phyloP scores from a whole-genome alignment of 2,888 invertebrate genomes.

The Kuschelorhynchus macadamiae region DNA sequence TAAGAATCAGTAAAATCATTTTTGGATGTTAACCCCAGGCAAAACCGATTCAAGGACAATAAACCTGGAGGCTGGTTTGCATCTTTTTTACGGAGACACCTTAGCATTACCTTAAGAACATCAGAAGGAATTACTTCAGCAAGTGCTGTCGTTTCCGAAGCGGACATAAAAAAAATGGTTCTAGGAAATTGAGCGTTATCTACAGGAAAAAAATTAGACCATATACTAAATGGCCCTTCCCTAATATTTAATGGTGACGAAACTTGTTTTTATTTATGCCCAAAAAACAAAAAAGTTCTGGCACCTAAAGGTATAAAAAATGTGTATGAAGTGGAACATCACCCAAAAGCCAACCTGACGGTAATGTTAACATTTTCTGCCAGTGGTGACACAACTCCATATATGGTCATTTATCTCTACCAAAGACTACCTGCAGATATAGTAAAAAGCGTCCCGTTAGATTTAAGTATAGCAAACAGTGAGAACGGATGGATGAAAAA shows the following conservation, averaged over 20 bases:
- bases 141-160: no score
- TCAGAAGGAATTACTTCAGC: no score
- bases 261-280: slow-evolving; percentile 28
- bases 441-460: slow-evolving; percentile 11
- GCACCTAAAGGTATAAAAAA: slow-evolving; percentile 18
- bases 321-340: slow-evolving; percentile 29
- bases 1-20: slow-evolving; percentile 43
- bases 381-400: slow-evolving; percentile 36
- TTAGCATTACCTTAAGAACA: no score
- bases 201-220: not conserved
- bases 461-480: slow-evolving; percentile 6
- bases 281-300: slow-evolving; percentile 30
- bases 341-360: slow-evolving; percentile 15
- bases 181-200: no score
- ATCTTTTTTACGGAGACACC: no score
- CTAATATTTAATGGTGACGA: not conserved
- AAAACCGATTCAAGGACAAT: slow-evolving; percentile 24
- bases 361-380: slow-evolving; percentile 35
- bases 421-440: slow-evolving; percentile 40
- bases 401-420: slow-evolving; percentile 63
- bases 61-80: no score
- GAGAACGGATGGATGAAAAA: slow-evolving; percentile 49
- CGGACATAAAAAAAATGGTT: no score
- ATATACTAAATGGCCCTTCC: not conserved
- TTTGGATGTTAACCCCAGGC: slow-evolving; percentile 37